A percentile compares a stretch with the other conserved stretches of the same genome.
These are phyloP conservation scores for Pseudachorutes palmiensis DNA, from an alignment of 1,140 invertebrate species.

Conservation along the genomic window DNA sequence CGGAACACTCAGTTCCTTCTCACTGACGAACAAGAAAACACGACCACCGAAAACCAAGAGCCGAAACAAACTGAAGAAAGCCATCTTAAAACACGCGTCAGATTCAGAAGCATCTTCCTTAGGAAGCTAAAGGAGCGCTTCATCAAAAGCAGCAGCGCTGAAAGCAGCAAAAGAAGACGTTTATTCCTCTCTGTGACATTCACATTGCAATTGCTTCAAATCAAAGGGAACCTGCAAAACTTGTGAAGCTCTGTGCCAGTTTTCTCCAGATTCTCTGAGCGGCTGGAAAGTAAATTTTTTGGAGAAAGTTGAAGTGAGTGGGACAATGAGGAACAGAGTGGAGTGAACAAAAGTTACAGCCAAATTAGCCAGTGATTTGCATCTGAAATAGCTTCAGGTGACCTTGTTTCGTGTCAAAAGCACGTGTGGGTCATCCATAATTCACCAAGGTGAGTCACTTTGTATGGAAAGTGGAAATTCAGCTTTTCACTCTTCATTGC, in stretches of 20 bases:
- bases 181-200: not conserved
- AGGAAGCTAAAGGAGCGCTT: not conserved
- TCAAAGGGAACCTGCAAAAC: not conserved
- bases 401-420: not conserved
- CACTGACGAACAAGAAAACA: not conserved
- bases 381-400: not conserved
- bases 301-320: not conserved
- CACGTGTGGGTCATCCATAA: not conserved
- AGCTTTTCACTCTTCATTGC: constrained; percentile 2
- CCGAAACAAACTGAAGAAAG: not conserved
- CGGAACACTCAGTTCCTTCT: not conserved
- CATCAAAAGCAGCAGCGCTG: not conserved
- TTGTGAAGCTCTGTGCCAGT: too few relatives aligned
- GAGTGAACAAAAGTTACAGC: not conserved
- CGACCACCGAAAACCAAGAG: not conserved
- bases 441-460: constrained; percentile 7
- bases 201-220: not conserved
- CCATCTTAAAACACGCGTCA: not conserved
- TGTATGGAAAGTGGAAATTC: not conserved
- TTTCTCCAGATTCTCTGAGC: not conserved
- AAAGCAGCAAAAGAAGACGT: not conserved
- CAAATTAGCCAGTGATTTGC: too few relatives aligned
- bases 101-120: not conserved
- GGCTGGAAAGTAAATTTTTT: not conserved
- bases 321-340: not conserved